Conservation (phyloP, 2,797 vertebrate genomes). For the Ispidina picta region DNA sequence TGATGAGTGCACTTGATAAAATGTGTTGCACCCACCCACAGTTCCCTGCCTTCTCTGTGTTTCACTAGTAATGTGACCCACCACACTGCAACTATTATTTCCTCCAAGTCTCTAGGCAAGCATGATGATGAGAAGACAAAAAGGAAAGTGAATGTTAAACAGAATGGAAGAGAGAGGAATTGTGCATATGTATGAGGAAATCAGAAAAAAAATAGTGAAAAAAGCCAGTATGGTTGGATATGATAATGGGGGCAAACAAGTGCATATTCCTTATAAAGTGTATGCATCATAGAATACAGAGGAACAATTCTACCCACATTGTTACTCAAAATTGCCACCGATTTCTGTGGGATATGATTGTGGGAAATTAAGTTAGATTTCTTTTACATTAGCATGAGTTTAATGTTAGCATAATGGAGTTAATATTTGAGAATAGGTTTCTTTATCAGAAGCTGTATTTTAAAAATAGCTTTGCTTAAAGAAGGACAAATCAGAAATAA, state of each 20-base stretch:
- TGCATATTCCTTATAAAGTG: neutral
- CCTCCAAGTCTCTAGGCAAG: conserved; percentile 7
- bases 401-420: neutral
- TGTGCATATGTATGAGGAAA: neutral
- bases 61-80: conserved; percentile 20
- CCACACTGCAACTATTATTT: conserved; percentile 30
- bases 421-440: neutral
- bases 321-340: neutral
- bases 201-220: neutral
- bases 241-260: neutral
- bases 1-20: conserved; percentile 22
- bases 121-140: neutral
- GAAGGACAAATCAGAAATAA: neutral
- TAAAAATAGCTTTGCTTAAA: neutral
- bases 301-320: neutral
- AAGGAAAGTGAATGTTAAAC: neutral
- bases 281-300: neutral
- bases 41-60: neutral
- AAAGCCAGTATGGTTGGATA: neutral
- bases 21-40: neutral
- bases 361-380: neutral
- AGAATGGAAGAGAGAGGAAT: neutral
- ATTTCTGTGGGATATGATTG: neutral
- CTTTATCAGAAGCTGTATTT: neutral
- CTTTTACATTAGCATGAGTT: neutral